These are phyloP conservation scores for Lagocephalus sceleratus DNA, from an alignment of 2,797 vertebrate species.

Conservation along the genomic window DNA sequence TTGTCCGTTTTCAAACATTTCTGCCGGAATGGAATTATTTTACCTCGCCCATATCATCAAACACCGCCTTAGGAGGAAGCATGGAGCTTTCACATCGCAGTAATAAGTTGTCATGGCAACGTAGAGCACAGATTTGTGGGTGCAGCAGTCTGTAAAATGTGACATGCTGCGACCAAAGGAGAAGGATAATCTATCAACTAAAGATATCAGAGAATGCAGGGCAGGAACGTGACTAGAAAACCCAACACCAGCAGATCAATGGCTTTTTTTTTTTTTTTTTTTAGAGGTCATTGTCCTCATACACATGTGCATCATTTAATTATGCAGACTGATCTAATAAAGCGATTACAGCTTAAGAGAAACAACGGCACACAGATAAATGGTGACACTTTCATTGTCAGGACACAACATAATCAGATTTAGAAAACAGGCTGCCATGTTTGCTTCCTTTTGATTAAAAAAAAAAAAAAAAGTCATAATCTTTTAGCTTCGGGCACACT, in stretches of 20 bases:
- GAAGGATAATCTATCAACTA: slow-evolving; percentile 41
- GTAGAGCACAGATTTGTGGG: slow-evolving; percentile 36
- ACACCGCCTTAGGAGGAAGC: slow-evolving; percentile 13
- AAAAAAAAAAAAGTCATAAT: neutral
- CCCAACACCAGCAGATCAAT: slow-evolving; percentile 9
- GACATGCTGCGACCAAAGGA: slow-evolving; percentile 31
- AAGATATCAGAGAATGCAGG: slow-evolving; percentile 22
- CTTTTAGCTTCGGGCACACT: neutral
- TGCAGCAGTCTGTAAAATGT: slow-evolving; percentile 50
- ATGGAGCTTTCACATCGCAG: slow-evolving; percentile 13
- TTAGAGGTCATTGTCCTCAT: neutral
- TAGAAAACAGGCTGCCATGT: slow-evolving; percentile 1
- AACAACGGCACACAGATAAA: slow-evolving; percentile 3
- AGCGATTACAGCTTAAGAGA: neutral
- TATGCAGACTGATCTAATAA: slow-evolving; percentile 9
- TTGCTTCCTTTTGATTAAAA: neutral
- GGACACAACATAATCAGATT: slow-evolving; percentile 4
- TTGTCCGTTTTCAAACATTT: neutral
- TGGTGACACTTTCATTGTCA: neutral
- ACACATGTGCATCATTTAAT: slow-evolving; percentile 7
- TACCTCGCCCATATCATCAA: slow-evolving; percentile 6
- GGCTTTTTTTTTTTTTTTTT: neutral
- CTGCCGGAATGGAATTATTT: slow-evolving; percentile 6
- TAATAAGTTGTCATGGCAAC: slow-evolving; percentile 51
- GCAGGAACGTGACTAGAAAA: slow-evolving; percentile 15